Evolutionary conservation across 1,140 invertebrate genomes (phyloP).

Genomic region (Potamilus streckersoni): DNA sequence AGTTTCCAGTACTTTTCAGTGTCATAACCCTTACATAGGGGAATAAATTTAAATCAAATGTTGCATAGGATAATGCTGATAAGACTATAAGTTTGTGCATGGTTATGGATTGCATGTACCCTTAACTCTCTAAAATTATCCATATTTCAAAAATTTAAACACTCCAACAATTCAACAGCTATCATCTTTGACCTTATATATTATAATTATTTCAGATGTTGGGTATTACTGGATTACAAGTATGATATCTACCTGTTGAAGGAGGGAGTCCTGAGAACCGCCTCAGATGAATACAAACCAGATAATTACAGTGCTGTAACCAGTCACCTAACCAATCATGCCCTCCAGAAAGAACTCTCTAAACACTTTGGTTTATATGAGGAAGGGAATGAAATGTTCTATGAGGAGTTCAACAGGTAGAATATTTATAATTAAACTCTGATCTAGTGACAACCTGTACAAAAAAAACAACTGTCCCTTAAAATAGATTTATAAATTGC

Average conservation of each 20-base stretch:
- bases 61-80: too few relatives aligned
- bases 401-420: conserved; percentile 50
- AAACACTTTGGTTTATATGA: conserved; percentile 51
- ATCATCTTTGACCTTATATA: too few relatives aligned
- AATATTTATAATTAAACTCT: background rate
- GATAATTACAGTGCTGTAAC: conserved; percentile 44
- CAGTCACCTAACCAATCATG: conserved; percentile 55
- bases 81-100: too few relatives aligned
- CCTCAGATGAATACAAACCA: conserved; percentile 47
- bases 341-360: conserved; percentile 49
- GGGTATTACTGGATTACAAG: conserved; percentile 48
- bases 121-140: too few relatives aligned
- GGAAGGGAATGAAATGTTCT: conserved; percentile 59
- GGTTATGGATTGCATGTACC: too few relatives aligned
- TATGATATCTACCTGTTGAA: conserved; percentile 48
- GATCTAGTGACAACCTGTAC: background rate
- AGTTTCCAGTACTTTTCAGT: too few relatives aligned
- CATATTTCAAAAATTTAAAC: too few relatives aligned
- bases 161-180: too few relatives aligned
- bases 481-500: background rate
- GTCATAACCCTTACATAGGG: too few relatives aligned
- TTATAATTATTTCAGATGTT: conserved; percentile 36
- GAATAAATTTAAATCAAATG: too few relatives aligned
- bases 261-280: conserved; percentile 52
- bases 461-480: background rate